Base-by-base conservation (phyloP, 2,797 vertebrate genomes). In the Anguilla anguilla region DNA sequence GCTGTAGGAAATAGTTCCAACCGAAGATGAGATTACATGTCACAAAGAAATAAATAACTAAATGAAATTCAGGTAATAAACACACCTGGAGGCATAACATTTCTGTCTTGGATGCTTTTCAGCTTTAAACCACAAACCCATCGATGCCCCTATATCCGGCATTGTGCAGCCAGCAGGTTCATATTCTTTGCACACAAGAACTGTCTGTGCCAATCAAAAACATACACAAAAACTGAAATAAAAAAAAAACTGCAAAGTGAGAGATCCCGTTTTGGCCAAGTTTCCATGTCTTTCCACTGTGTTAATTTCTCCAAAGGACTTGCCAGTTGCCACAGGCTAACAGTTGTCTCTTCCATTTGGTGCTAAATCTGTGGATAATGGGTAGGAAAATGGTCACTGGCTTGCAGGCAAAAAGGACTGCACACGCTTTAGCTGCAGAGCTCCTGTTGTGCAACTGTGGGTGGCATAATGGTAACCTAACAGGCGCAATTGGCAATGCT, bases 401-500 rank as follows among this genome's bases (percentile, higher is more conserved):
- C 11, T 57, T 74, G 28, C 31, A 15, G 31, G 69, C 69, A 74
- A 67, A 22, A 67, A 67, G 19, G 22, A 67, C 22, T 67, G 64
- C 64, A 9, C 64, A 67, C n/a, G 64, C 7, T 67, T 28, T 67
- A 5, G 25, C 64, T 67, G 28, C 69, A 31, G 28, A 74, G 69
- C 69, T 74, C 69, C 69, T 13, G 28, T 3, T 74, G 9, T 74
- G 69, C 9, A 25, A 6, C 10, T 31, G 28, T 19, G 25, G 64
- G 64, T 67, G 64, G 25, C 28, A 74, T 74, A 35, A 35, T 15
- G 69, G 31, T 15, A 74, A 67, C 64, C 25, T n/a, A 7, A 22
- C 31, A 46, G 17, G 5, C 35, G 43, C 13, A 6, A 77, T 17
- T 91, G 91, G 89, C 91, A 93, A 90, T 88, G 90, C 77, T n/a